Percentiles rank a stretch among this genome's conserved stretches.
Evolutionary conservation across 1,140 invertebrate species (phyloP).

Genomic region (Daktulosphaira vitifoliae): DNA sequence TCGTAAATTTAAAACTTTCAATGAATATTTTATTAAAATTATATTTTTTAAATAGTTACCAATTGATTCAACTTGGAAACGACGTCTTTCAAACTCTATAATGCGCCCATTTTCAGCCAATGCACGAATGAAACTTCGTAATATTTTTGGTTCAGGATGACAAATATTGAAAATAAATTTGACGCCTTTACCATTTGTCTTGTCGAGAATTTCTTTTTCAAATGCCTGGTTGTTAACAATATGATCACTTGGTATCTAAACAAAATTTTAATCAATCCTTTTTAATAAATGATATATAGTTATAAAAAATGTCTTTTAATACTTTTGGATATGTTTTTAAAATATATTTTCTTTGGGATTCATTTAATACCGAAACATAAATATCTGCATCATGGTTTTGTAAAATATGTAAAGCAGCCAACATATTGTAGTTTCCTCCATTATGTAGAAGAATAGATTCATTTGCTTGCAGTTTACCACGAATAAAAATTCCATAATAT

Average conservation of each 20-base stretch:
- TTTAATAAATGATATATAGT: not conserved
- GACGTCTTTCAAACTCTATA: slow-evolving; percentile 32
- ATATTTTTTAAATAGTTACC: not conserved
- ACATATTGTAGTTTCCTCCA: slow-evolving; percentile 89
- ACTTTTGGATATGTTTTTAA: not conserved
- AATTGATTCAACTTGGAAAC: slow-evolving; percentile 1
- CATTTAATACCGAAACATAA: slow-evolving; percentile 10
- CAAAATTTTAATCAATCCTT: not conserved
- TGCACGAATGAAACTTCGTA: slow-evolving; percentile 15
- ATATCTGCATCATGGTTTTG: not conserved
- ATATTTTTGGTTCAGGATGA: not conserved
- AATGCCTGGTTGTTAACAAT: not conserved
- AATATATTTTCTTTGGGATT: slow-evolving; percentile 15
- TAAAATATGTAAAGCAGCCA: slow-evolving; percentile 56
- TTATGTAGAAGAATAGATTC: slow-evolving; percentile 87
- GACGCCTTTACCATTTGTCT: slow-evolving; percentile 27
- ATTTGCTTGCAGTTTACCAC: slow-evolving; percentile 72
- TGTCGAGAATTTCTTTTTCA: slow-evolving; percentile 16
- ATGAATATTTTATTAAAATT: not conserved
- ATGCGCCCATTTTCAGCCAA: slow-evolving; percentile 29
- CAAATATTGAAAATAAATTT: slow-evolving; percentile 27
- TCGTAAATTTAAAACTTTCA: not conserved
- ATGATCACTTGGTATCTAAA: not conserved
- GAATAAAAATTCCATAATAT: slow-evolving; percentile 81
- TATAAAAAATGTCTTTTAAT: not conserved